A percentile compares a stretch with the other conserved stretches of the same genome.
Evolutionary conservation across 2,113 vertebrate species (phyloP).

Genomic region (Phalacrocorax aristotelis): DNA sequence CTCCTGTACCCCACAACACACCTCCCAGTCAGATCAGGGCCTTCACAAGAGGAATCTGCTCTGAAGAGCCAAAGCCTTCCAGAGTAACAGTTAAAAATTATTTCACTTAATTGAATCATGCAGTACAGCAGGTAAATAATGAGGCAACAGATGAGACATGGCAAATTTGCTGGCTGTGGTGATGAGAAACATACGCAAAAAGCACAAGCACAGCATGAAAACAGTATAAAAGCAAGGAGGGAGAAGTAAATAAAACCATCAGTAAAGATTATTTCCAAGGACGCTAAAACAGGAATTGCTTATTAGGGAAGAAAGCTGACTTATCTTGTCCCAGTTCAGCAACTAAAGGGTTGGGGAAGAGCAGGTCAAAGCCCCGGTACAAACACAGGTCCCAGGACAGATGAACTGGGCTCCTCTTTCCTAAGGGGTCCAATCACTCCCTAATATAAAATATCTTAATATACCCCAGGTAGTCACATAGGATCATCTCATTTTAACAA

Average conservation of each 20-base stretch:
- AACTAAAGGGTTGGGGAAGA: background rate
- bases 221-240: background rate
- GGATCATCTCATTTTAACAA: background rate
- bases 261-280: background rate
- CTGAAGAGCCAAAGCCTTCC: background rate
- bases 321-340: background rate
- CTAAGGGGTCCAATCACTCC: background rate
- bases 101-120: background rate
- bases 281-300: background rate
- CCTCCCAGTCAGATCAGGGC: background rate
- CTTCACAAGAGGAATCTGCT: background rate
- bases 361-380: background rate
- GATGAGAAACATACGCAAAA: background rate
- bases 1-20: background rate
- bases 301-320: background rate
- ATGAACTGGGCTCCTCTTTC: background rate
- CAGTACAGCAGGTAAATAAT: background rate
- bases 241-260: background rate
- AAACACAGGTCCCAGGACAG: background rate
- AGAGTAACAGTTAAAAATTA: background rate
- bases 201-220: background rate
- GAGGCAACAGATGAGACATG: background rate
- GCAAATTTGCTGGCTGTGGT: background rate
- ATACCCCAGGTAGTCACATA: background rate
- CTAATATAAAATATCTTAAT: background rate